Conservation (phyloP, 2,797 vertebrate genomes). For the Anguilla pacifica region DNA sequence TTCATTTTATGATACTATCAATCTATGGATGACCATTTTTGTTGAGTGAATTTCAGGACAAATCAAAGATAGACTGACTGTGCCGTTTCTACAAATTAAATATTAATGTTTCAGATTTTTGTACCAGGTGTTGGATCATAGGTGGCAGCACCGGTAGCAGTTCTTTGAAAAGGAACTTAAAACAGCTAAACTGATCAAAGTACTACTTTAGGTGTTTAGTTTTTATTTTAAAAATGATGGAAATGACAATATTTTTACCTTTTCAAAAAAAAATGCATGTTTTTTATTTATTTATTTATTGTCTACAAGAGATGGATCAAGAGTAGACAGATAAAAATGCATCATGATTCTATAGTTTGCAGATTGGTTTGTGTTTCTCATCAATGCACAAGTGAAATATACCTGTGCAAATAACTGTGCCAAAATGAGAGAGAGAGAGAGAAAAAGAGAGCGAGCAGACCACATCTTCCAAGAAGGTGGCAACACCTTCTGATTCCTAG, state of each 20-base stretch:
- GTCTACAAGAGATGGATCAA: not conserved
- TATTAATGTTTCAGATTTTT: not conserved
- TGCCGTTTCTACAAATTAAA: not conserved
- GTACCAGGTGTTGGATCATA: not conserved
- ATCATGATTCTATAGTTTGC: not conserved
- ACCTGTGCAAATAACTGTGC: no score
- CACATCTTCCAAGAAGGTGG: slow-evolving; percentile 31
- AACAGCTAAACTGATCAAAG: no score
- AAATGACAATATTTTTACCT: no score
- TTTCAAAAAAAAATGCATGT: no score
- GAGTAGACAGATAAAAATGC: not conserved
- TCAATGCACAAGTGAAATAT: no score
- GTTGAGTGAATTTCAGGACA: not conserved
- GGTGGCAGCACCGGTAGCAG: not conserved
- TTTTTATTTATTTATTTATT: not conserved
- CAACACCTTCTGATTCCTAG: slow-evolving; percentile 35
- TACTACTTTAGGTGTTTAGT: no score
- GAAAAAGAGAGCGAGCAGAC: slow-evolving; percentile 32
- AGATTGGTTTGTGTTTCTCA: no score
- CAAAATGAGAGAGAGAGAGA: slow-evolving; percentile 26
- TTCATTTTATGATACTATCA: not conserved
- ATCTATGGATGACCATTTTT: not conserved
- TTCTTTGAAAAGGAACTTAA: not conserved
- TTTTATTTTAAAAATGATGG: no score
- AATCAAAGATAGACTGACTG: not conserved